A percentile compares a stretch with the other conserved stretches of the same genome.
Evolutionary conservation across 2,888 invertebrate species (phyloP).

Genomic region (Cryptus viduatorius): DNA sequence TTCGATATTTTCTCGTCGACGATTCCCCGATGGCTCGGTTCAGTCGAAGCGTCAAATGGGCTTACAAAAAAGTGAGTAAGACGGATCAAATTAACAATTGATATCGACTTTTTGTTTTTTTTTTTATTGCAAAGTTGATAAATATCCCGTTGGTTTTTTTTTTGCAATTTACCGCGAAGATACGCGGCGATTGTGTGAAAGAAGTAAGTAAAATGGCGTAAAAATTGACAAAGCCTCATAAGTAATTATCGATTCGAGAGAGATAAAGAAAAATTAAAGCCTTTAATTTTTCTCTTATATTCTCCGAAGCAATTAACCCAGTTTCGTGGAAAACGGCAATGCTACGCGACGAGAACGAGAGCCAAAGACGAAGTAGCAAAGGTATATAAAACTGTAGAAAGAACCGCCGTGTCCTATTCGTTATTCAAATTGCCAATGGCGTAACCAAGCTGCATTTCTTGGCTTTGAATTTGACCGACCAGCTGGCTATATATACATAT

Average conservation of each 20-base stretch:
- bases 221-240: constrained; percentile 51
- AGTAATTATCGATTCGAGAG: constrained; percentile 50
- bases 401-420: constrained; percentile 58
- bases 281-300: constrained; percentile 53
- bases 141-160: neutral
- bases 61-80: constrained; percentile 80
- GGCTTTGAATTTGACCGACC: constrained; percentile 51
- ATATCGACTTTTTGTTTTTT: neutral
- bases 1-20: constrained; percentile 79
- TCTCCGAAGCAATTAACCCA: constrained; percentile 70
- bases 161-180: neutral
- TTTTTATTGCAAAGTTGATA: neutral
- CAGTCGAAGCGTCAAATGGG: constrained; percentile 79
- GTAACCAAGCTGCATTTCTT: constrained; percentile 54
- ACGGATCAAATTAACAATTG: constrained; percentile 8
- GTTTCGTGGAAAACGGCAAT: constrained; percentile 63
- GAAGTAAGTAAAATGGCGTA: constrained; percentile 31
- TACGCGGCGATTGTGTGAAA: constrained; percentile 25
- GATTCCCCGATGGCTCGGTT: constrained; percentile 80
- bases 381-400: constrained; percentile 31
- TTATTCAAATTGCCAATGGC: constrained; percentile 66
- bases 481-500: constrained; percentile 2
- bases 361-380: constrained; percentile 23
- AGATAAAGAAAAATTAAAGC: constrained; percentile 44
- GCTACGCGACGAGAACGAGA: constrained; percentile 42